Conservation (phyloP, 1,140 invertebrate genomes). For the Monomorium pharaonis region DNA sequence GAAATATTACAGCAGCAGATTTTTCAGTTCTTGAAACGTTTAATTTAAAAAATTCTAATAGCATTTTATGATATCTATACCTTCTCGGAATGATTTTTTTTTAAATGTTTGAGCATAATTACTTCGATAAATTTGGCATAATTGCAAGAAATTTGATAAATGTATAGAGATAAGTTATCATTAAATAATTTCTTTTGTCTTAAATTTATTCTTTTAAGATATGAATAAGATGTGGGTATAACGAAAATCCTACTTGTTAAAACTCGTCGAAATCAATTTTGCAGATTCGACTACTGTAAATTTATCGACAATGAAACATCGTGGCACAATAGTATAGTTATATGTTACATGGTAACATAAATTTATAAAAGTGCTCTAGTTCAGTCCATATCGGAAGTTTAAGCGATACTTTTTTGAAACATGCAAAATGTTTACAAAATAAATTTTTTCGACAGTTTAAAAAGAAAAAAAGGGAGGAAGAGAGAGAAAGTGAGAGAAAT, state of each 20-base stretch:
- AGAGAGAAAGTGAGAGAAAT: neutral
- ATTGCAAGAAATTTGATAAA: neutral
- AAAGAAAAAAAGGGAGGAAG: neutral
- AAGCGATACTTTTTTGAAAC: neutral
- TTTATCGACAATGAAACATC: slow-evolving; percentile 21
- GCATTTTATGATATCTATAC: neutral
- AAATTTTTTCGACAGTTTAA: neutral
- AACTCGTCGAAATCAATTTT: neutral
- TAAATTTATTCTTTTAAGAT: neutral
- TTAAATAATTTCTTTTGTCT: neutral
- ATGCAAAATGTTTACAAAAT: neutral
- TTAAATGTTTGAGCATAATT: neutral
- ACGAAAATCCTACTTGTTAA: neutral
- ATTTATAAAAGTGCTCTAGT: slow-evolving; percentile 3
- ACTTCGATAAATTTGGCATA: neutral
- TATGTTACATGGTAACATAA: slow-evolving; percentile 1
- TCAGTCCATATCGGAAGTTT: neutral
- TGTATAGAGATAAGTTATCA: neutral
- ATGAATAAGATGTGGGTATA: neutral
- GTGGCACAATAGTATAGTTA: neutral
- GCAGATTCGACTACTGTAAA: neutral
- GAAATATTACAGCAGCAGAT: slow-evolving; percentile 16
- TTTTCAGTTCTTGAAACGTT: neutral
- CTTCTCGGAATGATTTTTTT: neutral
- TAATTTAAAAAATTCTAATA: neutral